Evolutionary conservation across 2,888 invertebrate genomes (phyloP), one percentile per base, ranked within the genome.

Genomic region (Silvanus unidentatus): DNA sequence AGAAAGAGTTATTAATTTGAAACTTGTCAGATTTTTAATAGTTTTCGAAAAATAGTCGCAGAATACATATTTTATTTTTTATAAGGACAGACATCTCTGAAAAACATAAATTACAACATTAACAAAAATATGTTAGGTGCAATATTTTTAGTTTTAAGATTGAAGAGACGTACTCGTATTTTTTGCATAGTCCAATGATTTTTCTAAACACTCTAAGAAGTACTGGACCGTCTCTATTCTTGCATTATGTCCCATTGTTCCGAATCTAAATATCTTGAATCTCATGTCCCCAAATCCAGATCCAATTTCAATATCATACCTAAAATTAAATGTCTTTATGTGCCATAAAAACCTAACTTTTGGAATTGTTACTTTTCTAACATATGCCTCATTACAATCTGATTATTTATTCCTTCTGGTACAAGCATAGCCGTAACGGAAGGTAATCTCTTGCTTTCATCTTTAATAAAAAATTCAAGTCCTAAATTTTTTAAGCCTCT

Each of bases 211-310:
- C 9, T 55, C 49, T 9, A 70, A 47, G 14, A 65, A 52, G 4
- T 59, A 49, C 45, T 71, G 65, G 1, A 70, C 67, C 40, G 62
- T 58, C 39, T 60, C 50, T 0, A 60, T 34, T 2, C 59, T 48
- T 6, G 58, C 55, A 42, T 84, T 84, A 41, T 73, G 70, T 2
- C 91, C 91, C 85, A 93, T 85, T 9, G 90, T 70, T 1, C 93
- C 92, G 51, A 93, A 78, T 2, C 92, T 79, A 58, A 90, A 80
- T 1, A 87, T 77, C 12, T 86, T 88, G 0, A 73, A 77, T 0
- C 88, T 86, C 1, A 86, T 84, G n/a, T n/a, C n/a, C 0, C 91
- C 92, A 12, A 92, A 70, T 0, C 92, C 92, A 9, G 82, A 83
- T 47, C 86, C 79, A 45, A 92, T 83, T 57, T 89, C 82, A 27